A percentile compares a stretch with the other conserved stretches of the same genome.
These are phyloP conservation scores for Bolborhynchus lineola DNA, from an alignment of 2,113 vertebrate species.

Conservation along the genomic window DNA sequence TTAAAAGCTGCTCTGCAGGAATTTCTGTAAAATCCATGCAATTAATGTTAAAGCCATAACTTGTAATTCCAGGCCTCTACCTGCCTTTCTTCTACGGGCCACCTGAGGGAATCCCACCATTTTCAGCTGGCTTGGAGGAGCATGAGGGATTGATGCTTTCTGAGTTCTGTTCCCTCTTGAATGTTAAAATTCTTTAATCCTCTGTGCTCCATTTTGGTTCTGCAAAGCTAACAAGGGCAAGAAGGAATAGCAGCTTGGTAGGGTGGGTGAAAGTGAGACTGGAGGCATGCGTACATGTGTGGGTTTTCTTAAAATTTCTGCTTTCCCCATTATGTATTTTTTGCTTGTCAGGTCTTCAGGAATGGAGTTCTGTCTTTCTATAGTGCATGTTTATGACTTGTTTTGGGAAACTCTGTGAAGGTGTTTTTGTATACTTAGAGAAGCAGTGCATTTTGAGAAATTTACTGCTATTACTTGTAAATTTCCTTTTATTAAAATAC, in stretches of 20 bases:
- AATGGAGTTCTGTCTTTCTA: not conserved
- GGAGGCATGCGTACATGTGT: not conserved
- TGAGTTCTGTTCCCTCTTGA: not conserved
- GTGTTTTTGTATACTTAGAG: not conserved
- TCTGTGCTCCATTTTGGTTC: not conserved
- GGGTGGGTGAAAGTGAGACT: not conserved
- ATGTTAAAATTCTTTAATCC: not conserved
- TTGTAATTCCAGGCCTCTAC: not conserved
- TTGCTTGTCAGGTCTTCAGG: not conserved
- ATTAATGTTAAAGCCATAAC: not conserved
- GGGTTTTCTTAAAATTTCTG: not conserved
- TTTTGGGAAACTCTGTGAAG: not conserved
- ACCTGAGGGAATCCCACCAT: not conserved
- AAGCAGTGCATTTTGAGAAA: not conserved
- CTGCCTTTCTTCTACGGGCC: not conserved
- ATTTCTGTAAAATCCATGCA: not conserved
- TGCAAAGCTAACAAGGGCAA: not conserved
- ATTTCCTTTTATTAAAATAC: not conserved
- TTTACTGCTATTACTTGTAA: not conserved
- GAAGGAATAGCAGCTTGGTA: not conserved
- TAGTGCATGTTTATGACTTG: not conserved
- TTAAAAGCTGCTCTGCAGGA: not conserved
- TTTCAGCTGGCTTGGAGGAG: not conserved
- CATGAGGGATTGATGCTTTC: accelerated
- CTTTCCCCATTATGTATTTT: not conserved